phyloP scores from a whole-genome alignment of 2,888 invertebrate species.

The Phasia obesa region DNA sequence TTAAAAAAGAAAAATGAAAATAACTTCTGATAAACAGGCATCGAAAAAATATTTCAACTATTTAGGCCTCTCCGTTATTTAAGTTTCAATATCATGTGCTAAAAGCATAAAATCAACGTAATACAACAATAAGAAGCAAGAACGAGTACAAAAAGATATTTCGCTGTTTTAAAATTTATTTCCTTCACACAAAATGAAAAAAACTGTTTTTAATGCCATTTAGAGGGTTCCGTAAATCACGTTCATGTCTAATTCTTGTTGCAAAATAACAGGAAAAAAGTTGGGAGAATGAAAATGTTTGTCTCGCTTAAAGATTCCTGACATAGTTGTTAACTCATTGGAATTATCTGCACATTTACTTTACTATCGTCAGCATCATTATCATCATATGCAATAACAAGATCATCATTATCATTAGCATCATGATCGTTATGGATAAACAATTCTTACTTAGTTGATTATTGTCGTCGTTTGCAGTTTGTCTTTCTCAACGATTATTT shows the following conservation, averaged over 20 bases:
- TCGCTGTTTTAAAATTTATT: slow-evolving; percentile 57
- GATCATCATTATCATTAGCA: slow-evolving; percentile 49
- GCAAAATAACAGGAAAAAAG: slow-evolving; percentile 45
- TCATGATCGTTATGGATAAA: slow-evolving; percentile 55
- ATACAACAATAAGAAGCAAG: slow-evolving; percentile 12
- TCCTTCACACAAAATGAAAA: slow-evolving; percentile 16
- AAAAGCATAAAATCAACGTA: slow-evolving; percentile 32
- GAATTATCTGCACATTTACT: slow-evolving; percentile 72
- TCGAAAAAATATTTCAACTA: slow-evolving; percentile 67
- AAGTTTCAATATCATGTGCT: slow-evolving; percentile 66
- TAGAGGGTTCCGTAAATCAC: slow-evolving; percentile 82
- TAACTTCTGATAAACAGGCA: slow-evolving; percentile 62
- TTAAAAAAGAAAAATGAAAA: slow-evolving; percentile 42
- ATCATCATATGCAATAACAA: slow-evolving; percentile 25
- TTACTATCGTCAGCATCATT: slow-evolving; percentile 56
- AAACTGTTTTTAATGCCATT: slow-evolving; percentile 72
- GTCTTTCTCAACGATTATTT: slow-evolving; percentile 59
- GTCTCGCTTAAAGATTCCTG: slow-evolving; percentile 75
- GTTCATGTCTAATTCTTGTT: slow-evolving; percentile 81
- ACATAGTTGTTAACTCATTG: slow-evolving; percentile 80
- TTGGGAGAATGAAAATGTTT: slow-evolving; percentile 67
- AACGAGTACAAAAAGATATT: slow-evolving; percentile 32
- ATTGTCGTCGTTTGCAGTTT: slow-evolving; percentile 56
- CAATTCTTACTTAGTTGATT: slow-evolving; percentile 47
- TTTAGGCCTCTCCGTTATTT: slow-evolving; percentile 71